Conservation (phyloP, 2,797 vertebrate species). For the Coracias cyanogaster region DNA sequence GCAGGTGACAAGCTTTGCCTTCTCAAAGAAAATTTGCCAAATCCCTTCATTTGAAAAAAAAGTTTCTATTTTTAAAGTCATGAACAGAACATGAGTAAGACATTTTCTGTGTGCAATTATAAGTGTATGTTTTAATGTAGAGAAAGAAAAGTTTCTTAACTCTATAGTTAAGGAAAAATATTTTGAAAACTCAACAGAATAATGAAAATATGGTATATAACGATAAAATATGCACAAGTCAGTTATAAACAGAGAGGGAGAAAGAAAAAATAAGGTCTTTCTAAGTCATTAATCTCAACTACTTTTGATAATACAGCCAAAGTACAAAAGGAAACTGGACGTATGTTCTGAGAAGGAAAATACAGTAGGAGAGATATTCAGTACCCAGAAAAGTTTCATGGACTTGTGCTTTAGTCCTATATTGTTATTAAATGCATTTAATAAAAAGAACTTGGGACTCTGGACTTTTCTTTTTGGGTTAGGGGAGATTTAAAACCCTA, state of each 20-base stretch:
- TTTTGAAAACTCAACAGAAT: neutral
- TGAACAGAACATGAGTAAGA: neutral
- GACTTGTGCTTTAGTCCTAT: neutral
- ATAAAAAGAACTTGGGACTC: neutral
- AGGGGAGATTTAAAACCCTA: neutral
- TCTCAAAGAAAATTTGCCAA: neutral
- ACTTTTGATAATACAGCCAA: neutral
- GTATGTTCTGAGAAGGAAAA: neutral
- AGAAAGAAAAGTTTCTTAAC: neutral
- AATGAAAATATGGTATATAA: neutral
- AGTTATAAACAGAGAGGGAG: neutral
- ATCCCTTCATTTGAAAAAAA: neutral
- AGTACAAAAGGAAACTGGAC: neutral
- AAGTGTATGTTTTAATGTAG: neutral
- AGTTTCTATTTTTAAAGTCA: neutral
- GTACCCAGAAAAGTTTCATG: neutral
- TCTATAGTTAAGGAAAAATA: neutral
- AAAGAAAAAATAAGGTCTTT: neutral
- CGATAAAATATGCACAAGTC: neutral
- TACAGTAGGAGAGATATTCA: neutral
- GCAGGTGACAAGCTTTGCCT: neutral
- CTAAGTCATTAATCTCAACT: neutral
- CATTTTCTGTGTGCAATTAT: neutral
- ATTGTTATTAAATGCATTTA: neutral
- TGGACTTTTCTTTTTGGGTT: neutral